These are phyloP conservation scores for Lophura swinhoii DNA, from an alignment of 2,797 vertebrate genomes.

Conservation along the genomic window DNA sequence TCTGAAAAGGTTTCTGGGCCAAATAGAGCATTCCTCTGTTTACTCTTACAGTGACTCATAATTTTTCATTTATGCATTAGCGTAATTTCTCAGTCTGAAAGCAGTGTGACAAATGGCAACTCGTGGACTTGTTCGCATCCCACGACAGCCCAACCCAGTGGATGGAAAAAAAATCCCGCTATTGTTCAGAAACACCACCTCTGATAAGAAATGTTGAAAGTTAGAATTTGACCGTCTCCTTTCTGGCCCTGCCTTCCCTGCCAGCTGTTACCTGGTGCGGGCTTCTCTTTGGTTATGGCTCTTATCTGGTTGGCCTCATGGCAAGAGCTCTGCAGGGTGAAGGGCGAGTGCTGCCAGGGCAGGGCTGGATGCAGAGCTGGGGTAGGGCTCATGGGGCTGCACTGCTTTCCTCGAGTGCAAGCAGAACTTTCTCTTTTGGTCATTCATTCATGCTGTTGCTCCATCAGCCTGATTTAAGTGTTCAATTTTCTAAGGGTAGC, in stretches of 20 bases:
- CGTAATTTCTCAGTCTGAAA: background rate
- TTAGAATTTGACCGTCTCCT: background rate
- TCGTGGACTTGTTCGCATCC: background rate
- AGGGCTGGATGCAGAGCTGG: background rate
- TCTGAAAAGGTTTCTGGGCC: background rate
- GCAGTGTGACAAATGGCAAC: background rate
- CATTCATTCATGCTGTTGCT: background rate
- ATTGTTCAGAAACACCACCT: background rate
- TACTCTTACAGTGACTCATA: background rate
- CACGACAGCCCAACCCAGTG: background rate
- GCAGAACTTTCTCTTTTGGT: background rate
- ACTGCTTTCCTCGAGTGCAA: background rate
- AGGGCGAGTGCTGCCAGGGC: background rate
- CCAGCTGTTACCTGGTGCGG: background rate
- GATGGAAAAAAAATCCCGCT: background rate
- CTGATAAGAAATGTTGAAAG: background rate
- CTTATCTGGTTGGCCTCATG: background rate
- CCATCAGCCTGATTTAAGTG: rapidly evolving
- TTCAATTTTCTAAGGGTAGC: background rate
- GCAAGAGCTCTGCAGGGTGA: background rate
- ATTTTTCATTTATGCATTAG: background rate
- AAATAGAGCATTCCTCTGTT: background rate
- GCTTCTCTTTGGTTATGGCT: background rate
- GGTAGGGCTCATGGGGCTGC: background rate
- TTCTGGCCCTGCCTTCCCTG: background rate